Conservation (phyloP, 2,113 vertebrate genomes). For the Cyanoderma ruficeps region DNA sequence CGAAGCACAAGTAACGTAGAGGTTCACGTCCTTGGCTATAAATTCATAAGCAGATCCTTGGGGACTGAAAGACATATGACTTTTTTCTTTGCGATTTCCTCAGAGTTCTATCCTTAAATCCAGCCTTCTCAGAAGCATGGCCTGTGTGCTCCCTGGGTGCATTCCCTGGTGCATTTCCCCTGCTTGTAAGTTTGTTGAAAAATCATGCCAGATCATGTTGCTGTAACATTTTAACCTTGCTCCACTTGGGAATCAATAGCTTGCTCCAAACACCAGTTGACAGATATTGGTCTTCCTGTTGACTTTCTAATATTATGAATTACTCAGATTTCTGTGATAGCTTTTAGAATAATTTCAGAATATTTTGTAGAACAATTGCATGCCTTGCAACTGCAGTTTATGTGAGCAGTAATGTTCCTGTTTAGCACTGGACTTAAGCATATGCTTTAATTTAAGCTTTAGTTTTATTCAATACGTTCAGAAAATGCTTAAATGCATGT, state of each 20-base stretch:
- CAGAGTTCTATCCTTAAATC: neutral
- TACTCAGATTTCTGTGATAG: neutral
- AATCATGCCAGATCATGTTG: constrained; percentile 13
- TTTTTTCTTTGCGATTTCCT: constrained; percentile 36
- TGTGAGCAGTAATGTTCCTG: neutral
- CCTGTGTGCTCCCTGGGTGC: neutral
- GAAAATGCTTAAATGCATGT: neutral
- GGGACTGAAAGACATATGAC: neutral
- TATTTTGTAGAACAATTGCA: neutral
- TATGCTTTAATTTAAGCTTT: neutral
- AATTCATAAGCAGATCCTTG: neutral
- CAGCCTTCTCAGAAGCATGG: neutral
- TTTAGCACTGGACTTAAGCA: neutral
- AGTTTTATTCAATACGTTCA: neutral
- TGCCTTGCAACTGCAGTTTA: neutral
- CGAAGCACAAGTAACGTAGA: neutral
- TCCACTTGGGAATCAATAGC: constrained; percentile 10
- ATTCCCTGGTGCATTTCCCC: constrained; percentile 4
- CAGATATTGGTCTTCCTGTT: constrained; percentile 40
- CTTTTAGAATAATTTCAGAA: constrained; percentile 9
- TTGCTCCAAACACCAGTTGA: constrained; percentile 4
- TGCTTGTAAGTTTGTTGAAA: constrained; percentile 37
- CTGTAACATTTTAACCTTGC: constrained; percentile 35
- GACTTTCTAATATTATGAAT: neutral
- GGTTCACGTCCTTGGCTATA: neutral